These are phyloP conservation scores for Pholis gunnellus DNA, from an alignment of 2,113 vertebrate genomes.

Conservation along the genomic window DNA sequence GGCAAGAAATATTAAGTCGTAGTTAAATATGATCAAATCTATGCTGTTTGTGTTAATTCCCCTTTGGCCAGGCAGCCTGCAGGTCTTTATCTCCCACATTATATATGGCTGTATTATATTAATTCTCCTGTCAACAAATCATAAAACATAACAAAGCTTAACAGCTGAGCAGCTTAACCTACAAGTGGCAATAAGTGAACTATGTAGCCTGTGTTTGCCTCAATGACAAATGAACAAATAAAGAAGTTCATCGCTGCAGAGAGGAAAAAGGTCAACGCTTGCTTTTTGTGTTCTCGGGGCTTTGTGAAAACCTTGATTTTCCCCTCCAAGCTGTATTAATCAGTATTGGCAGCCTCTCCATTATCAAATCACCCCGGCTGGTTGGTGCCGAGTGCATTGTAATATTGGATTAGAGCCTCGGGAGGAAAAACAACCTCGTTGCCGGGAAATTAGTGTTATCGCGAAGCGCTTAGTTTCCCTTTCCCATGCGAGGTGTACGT, in stretches of 20 bases:
- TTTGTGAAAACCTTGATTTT: slow-evolving; percentile 55
- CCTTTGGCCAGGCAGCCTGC: not conserved
- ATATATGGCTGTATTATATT: not conserved
- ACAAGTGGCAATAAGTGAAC: not conserved
- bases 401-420: slow-evolving; percentile 69
- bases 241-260: slow-evolving; percentile 23
- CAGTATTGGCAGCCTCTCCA: slow-evolving; percentile 56
- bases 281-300: slow-evolving; percentile 39
- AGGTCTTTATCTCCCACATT: not conserved
- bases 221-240: slow-evolving; percentile 41
- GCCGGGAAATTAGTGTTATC: slow-evolving; percentile 55
- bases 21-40: slow-evolving; percentile 1
- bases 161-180: not conserved
- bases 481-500: slow-evolving; percentile 27
- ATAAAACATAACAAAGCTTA: not conserved
- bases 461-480: slow-evolving; percentile 40
- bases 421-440: slow-evolving; percentile 44
- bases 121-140: not conserved
- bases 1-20: not conserved
- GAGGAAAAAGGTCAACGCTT: slow-evolving; percentile 55
- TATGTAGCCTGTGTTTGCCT: not conserved
- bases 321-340: slow-evolving; percentile 50
- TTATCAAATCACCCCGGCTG: slow-evolving; percentile 63
- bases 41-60: not conserved
- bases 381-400: slow-evolving; percentile 48